phyloP scores from a whole-genome alignment of 2,888 invertebrate species.

The Chromoteleia sp. region DNA sequence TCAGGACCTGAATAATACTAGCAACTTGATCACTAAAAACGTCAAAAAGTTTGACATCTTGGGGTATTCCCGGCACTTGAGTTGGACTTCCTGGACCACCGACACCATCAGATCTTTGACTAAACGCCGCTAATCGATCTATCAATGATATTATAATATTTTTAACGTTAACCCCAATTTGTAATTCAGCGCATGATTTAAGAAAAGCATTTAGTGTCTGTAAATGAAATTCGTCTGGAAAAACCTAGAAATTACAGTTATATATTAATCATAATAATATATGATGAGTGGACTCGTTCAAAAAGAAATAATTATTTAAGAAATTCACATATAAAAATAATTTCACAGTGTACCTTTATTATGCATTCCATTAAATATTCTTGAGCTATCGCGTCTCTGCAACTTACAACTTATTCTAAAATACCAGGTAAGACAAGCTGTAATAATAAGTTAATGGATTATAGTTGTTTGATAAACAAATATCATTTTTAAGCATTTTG shows the following conservation, averaged over 20 bases:
- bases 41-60: conserved; percentile 97
- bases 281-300: not conserved
- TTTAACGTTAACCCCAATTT: conserved; percentile 98
- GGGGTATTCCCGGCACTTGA: conserved; percentile 89
- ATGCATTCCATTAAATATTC: conserved; percentile 99
- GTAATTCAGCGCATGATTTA: conserved; percentile 98
- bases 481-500: no score
- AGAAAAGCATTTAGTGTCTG: conserved; percentile 97
- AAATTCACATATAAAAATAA: conserved; percentile 15
- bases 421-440: conserved; percentile 96
- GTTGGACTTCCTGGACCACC: conserved; percentile 86
- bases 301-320: not conserved
- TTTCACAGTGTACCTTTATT: conserved; percentile 90
- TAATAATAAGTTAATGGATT: conserved; percentile 13
- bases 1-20: conserved; percentile 93
- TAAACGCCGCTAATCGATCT: conserved; percentile 94
- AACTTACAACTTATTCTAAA: conserved; percentile 99
- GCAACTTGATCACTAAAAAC: conserved; percentile 99
- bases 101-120: conserved; percentile 90
- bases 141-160: conserved; percentile 99
- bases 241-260: conserved; percentile 87
- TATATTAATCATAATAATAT: conserved; percentile 25
- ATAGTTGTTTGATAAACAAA: not conserved
- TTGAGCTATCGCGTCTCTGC: conserved; percentile 98
- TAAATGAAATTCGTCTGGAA: conserved; percentile 99